Evolutionary conservation across 2,797 vertebrate genomes (phyloP).

Genomic region (Brachymystax lenok): DNA sequence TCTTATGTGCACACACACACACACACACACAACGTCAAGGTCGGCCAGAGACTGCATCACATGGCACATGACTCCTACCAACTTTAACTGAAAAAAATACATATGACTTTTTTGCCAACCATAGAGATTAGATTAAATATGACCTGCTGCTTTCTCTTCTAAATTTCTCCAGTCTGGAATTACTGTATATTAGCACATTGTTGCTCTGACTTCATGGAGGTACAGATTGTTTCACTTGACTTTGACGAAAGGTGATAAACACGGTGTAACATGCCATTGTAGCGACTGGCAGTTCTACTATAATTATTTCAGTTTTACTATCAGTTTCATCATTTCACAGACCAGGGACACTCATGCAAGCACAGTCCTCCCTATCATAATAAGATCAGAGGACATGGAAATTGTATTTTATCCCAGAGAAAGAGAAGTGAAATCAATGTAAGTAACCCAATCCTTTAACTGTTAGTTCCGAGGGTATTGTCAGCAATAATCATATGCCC

Average conservation of each 20-base stretch:
- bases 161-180: neutral
- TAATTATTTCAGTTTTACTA: no score
- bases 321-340: neutral
- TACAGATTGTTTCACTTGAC: neutral
- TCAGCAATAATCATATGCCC: no score
- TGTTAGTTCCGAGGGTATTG: no score
- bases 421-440: no score
- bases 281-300: neutral
- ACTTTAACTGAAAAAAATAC: neutral
- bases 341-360: no score
- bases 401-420: no score
- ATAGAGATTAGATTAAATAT: neutral
- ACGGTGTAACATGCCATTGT: neutral
- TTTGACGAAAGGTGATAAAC: neutral
- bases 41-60: neutral
- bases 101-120: constrained; percentile 2
- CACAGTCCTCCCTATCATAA: no score
- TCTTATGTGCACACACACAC: neutral
- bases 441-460: no score
- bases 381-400: no score
- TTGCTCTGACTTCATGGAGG: neutral
- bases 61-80: constrained; percentile 5
- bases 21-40: neutral
- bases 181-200: neutral
- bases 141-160: neutral